Base-by-base conservation (phyloP, 2,888 invertebrate species). In the Aleiodes testaceus region DNA sequence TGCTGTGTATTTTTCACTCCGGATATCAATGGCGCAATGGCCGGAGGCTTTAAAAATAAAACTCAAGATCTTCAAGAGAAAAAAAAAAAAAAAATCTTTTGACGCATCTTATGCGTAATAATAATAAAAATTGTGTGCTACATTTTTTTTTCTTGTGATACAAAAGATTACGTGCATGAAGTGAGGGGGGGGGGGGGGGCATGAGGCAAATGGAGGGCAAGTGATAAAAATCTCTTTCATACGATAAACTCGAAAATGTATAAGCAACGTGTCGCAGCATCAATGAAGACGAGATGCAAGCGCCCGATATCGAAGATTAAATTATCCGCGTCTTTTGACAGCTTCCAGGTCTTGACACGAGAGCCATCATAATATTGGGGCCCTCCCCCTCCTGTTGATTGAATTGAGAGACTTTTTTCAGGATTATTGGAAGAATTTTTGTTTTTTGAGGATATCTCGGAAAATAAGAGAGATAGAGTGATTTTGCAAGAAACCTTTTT, bases 271-370 rank as follows among this genome's bases (percentile, higher is more conserved):
- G 63, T 63, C 63, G 22, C 45, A 4, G 63, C 45, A 63, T 63
- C 63, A 63, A 63, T 26, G 22, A 63, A 14, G 36, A 42, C 14
- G 11, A 14, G 12, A 36, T 36, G 14, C 42, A 11, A 18, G 26
- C 22, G 30, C 1, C 16, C 4, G 59, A 59, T 59, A 59, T 42
- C 52, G 18, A 22, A 44, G 64, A 53, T 61, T 52, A 52, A 69
- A 69, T 69, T 69, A 69, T 64, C 59, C 26, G 47, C 45, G 68
- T 14, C 69, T 69, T 69, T 69, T 69, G 44, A 64, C 64, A 64
- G 52, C 64, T 63, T 42, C 16, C 59, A 59, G 42, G 42, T 59
- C 26, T 59, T 42, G 16, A 18, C 9, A 26, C 3, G 30, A n/a
- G 22, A 16, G 22, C 30, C 36, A 42, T 14, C 59, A 42, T 7